These are phyloP conservation scores for Lutjanus argentimaculatus DNA, from an alignment of 2,797 vertebrate genomes.

Conservation along the genomic window DNA sequence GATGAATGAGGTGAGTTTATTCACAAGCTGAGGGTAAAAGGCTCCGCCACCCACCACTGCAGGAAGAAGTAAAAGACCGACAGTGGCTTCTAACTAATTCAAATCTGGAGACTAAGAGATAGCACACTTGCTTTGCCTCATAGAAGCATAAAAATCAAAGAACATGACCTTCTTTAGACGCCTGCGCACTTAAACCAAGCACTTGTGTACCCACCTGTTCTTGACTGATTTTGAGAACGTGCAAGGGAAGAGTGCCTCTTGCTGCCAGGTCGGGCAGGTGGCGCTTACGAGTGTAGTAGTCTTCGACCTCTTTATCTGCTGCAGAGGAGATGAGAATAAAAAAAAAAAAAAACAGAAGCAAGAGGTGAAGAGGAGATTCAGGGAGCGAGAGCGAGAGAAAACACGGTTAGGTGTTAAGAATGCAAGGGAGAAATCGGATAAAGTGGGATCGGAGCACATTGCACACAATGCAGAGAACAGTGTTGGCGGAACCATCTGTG, in stretches of 20 bases:
- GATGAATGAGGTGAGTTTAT: constrained; percentile 57
- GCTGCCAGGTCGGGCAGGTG: constrained; percentile 97
- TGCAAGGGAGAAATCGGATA: constrained; percentile 41
- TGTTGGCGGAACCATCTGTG: constrained; percentile 53
- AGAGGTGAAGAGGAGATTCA: constrained; percentile 43
- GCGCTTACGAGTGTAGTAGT: constrained; percentile 95
- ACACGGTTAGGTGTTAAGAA: constrained; percentile 40
- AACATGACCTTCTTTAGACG: constrained; percentile 29
- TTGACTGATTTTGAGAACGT: constrained; percentile 95
- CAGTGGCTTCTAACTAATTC: constrained; percentile 24
- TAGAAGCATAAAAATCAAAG: constrained; percentile 21
- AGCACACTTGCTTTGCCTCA: constrained; percentile 11
- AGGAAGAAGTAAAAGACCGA: constrained; percentile 14
- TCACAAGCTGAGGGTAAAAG: constrained; percentile 45
- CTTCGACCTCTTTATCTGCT: constrained; percentile 98
- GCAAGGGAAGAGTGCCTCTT: constrained; percentile 94
- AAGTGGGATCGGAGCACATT: constrained; percentile 48
- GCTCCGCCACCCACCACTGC: constrained; percentile 30
- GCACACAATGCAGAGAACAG: constrained; percentile 57
- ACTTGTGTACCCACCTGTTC: constrained; percentile 81
- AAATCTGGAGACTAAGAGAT: constrained; percentile 32
- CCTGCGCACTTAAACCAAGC: constrained; percentile 35
- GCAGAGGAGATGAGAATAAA: constrained; percentile 59
- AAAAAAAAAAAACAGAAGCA: constrained; percentile 20
- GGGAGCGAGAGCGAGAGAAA: constrained; percentile 34